Base-by-base conservation (phyloP, 1,140 invertebrate genomes). In the Hypsibius dujardini region DNA sequence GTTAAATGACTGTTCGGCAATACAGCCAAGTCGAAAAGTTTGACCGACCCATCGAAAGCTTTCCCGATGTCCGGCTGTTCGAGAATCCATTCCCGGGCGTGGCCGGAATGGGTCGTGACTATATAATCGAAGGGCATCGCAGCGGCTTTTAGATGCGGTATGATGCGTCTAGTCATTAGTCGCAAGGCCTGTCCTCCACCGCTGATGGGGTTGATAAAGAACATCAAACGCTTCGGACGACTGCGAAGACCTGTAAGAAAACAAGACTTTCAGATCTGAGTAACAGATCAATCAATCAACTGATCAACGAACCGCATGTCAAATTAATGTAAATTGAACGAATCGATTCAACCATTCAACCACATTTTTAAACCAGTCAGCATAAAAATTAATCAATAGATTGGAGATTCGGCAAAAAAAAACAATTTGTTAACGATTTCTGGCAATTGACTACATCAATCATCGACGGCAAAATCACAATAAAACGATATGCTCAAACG, bases 201-300 rank as follows among this genome's bases (percentile, higher is more conserved):
- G 42, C 62, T 67, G 12, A 67, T 42, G 3, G 62, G 62, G 42
- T 67, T 67, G 12, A 67, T 42, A 42, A 67, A 67, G 42, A 67
- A 67, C 62, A 67, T 15, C 42, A 67, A 42, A 7, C 62, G 62
- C 42, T 67, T 67, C 3, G 62, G 62, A 12, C 62, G 62, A 7
- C 45, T 45, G 12, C 3, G 3, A 7, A 42, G 45, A 67, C 42
- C 62, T 67, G n/a, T n/a, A 56, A 56, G n/a, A 28, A 28, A 28
- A 28, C 28, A 28, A 28, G 28, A 56, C 50, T n/a, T 56, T 56
- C n/a, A 56, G 7, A 56, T n/a, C n/a, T 12, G 7, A 56, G 50
- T 56, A 56, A 56, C 50, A 56, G 7, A 7, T 12, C 50, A n/a
- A 56, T 7, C 50, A 56, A n/a, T 7, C 7, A 56, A n/a, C n/a